These are phyloP conservation scores for Nannoperca obscura DNA, from an alignment of 2,797 vertebrate species.

Conservation along the genomic window DNA sequence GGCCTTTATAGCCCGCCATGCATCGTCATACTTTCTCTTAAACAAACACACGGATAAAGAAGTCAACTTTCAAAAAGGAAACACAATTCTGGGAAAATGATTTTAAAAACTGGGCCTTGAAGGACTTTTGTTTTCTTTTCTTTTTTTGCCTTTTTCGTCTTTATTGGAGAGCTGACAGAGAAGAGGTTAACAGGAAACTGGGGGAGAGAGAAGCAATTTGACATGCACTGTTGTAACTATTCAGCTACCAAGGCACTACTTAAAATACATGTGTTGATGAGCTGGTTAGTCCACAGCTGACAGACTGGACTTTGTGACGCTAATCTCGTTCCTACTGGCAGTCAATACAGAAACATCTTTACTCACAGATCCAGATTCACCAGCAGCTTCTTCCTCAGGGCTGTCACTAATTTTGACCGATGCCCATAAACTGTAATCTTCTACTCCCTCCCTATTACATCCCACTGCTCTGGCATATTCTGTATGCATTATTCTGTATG, in stretches of 20 bases:
- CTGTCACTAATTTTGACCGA: not conserved
- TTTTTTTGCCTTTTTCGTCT: too few relatives aligned
- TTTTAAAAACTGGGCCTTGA: not conserved
- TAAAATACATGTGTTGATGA: too few relatives aligned
- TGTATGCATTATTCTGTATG: not conserved
- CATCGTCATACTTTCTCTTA: too few relatives aligned
- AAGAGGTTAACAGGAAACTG: too few relatives aligned
- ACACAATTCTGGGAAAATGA: not conserved
- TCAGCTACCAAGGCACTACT: too few relatives aligned
- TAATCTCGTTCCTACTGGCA: conserved; percentile 1
- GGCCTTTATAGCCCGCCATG: conserved; percentile 14
- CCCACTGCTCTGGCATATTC: not conserved
- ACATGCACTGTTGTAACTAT: too few relatives aligned
- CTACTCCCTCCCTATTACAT: not conserved
- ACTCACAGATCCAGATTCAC: conserved; percentile 7
- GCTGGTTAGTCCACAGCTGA: not conserved
- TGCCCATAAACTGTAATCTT: conserved; percentile 4
- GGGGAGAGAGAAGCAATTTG: too few relatives aligned
- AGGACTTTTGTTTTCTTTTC: too few relatives aligned
- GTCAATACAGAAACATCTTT: conserved; percentile 7
- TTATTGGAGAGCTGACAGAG: too few relatives aligned
- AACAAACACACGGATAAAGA: not conserved
- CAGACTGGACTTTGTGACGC: not conserved
- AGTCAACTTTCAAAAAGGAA: not conserved
- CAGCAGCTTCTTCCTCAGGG: conserved; percentile 7